These are phyloP conservation scores for Acanthosepion esculentum DNA, from an alignment of 2,888 invertebrate genomes.

Conservation along the genomic window DNA sequence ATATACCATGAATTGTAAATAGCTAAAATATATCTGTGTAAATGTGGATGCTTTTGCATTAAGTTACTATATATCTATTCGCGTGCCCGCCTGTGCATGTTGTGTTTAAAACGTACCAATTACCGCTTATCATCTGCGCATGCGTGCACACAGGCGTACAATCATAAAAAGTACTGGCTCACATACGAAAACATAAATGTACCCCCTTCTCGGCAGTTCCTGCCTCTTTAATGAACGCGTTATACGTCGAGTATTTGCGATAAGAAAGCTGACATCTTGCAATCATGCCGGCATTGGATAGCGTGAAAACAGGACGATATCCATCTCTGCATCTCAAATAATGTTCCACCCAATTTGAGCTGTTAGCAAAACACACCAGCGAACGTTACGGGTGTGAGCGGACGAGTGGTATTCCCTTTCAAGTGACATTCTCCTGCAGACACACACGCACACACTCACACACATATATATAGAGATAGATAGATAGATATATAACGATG, in stretches of 20 bases:
- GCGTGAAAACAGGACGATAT: background rate
- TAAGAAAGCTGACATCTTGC: background rate
- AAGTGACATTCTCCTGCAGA: no score
- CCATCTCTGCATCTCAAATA: background rate
- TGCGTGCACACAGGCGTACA: background rate
- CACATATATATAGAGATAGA: no score
- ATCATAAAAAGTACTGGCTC: background rate
- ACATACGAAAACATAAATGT: background rate
- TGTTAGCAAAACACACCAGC: background rate
- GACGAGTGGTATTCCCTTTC: background rate
- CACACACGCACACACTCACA: no score
- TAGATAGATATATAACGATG: no score
- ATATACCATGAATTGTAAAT: no score
- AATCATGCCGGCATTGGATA: background rate
- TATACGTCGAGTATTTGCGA: background rate
- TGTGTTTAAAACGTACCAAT: background rate
- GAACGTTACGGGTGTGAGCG: background rate
- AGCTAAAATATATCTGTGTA: no score
- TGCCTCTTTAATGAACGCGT: background rate
- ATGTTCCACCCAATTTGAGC: constrained; percentile 33
- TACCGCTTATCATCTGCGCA: background rate
- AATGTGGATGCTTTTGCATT: no score
- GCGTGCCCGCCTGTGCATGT: background rate
- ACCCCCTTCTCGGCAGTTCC: background rate
- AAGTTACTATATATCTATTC: background rate